Conservation (phyloP, 2,113 vertebrate genomes). For the Cnemophilus loriae region DNA sequence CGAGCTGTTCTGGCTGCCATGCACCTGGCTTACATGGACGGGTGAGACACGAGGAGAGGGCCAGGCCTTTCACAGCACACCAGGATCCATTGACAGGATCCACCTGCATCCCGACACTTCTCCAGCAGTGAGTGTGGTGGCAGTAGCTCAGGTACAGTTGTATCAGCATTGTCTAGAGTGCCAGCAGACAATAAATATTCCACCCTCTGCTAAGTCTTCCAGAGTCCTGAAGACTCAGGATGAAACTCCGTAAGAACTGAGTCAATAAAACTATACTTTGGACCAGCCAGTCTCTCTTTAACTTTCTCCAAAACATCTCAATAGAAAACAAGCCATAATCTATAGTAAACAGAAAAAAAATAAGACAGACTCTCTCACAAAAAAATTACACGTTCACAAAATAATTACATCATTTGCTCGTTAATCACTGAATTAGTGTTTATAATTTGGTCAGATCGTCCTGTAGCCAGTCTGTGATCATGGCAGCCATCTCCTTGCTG, state of each 20-base stretch:
- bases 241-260: neutral
- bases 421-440: neutral
- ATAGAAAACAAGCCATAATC: constrained; percentile 29
- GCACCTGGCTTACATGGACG: neutral
- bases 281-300: constrained; percentile 34
- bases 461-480: constrained; percentile 82
- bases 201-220: neutral
- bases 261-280: constrained; percentile 29
- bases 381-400: constrained; percentile 10
- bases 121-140: neutral
- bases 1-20: neutral
- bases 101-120: neutral
- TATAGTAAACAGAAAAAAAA: neutral
- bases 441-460: constrained; percentile 70
- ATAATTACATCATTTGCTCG: neutral
- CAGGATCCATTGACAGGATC: neutral
- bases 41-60: neutral
- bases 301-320: neutral
- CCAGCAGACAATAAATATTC: neutral
- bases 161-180: neutral
- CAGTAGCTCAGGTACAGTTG: neutral
- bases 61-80: neutral
- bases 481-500: constrained; percentile 79
- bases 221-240: neutral
- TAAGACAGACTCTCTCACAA: neutral